Evolutionary conservation across 2,797 vertebrate species (phyloP).

Genomic region (Arrhamphus sclerolepis): DNA sequence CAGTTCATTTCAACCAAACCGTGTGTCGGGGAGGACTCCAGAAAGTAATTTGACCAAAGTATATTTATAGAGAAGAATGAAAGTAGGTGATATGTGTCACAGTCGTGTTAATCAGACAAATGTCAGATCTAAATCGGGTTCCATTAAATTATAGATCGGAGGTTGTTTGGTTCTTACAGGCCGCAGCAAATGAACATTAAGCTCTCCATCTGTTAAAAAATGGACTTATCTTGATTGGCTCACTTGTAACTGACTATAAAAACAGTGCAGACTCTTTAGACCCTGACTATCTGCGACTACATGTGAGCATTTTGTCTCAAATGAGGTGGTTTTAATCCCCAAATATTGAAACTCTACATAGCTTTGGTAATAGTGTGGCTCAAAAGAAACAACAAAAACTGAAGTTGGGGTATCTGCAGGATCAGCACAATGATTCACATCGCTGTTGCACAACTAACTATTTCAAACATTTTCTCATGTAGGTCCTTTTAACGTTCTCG

Average conservation of each 20-base stretch:
- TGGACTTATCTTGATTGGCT: too few relatives aligned
- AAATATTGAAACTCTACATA: constrained; percentile 4
- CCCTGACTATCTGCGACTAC: too few relatives aligned
- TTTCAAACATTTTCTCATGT: constrained; percentile 46
- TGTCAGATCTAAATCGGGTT: too few relatives aligned
- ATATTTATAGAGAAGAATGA: neutral
- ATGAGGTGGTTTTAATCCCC: constrained; percentile 18
- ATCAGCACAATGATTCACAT: constrained; percentile 26
- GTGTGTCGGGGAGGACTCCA: neutral
- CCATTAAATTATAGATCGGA: too few relatives aligned
- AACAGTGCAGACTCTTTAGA: too few relatives aligned
- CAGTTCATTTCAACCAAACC: too few relatives aligned
- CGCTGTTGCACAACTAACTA: constrained; percentile 39
- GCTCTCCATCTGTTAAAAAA: too few relatives aligned
- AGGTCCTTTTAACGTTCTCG: neutral
- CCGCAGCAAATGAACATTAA: too few relatives aligned
- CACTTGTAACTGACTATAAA: too few relatives aligned
- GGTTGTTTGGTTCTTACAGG: too few relatives aligned
- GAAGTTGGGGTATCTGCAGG: constrained; percentile 26
- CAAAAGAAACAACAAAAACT: constrained; percentile 1
- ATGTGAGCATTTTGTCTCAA: too few relatives aligned
- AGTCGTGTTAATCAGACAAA: too few relatives aligned
- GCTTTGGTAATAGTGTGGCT: constrained; percentile 8
- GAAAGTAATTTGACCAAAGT: neutral
- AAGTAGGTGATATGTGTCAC: neutral